Evolutionary conservation across 2,113 vertebrate species (phyloP).

Genomic region (Rhombomys opimus): DNA sequence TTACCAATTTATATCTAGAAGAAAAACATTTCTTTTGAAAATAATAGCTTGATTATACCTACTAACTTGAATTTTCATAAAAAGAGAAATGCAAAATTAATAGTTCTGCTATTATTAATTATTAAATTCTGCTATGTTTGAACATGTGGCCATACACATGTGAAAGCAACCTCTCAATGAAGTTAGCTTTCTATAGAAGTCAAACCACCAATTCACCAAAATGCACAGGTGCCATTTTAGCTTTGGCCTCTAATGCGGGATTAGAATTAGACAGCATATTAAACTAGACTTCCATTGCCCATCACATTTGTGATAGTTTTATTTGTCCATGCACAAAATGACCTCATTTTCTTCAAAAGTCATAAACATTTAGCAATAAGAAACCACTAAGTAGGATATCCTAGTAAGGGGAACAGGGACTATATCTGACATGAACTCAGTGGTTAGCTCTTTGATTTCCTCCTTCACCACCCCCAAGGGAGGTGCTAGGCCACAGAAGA

Average conservation of each 20-base stretch:
- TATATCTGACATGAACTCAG: too few species aligned
- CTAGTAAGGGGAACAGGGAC: too few species aligned
- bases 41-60: neutral
- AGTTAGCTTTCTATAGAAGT: neutral
- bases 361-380: slow-evolving; percentile 38
- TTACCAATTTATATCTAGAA: neutral
- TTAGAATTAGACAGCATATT: neutral
- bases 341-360: neutral
- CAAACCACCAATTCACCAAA: neutral
- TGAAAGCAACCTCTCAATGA: neutral
- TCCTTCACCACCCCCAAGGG: too few species aligned
- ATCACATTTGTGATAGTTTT: neutral
- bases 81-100: neutral
- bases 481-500: too few species aligned
- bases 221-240: neutral
- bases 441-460: too few species aligned
- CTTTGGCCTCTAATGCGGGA: neutral
- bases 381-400: neutral
- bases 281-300: neutral
- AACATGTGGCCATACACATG: neutral
- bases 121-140: neutral
- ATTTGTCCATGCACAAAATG: slow-evolving; percentile 26
- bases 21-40: neutral
- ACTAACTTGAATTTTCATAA: neutral
- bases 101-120: neutral